Evolutionary conservation across 2,113 vertebrate genomes (phyloP), one percentile per base, ranked within the genome.

Genomic region (Dicentrarchus labrax): DNA sequence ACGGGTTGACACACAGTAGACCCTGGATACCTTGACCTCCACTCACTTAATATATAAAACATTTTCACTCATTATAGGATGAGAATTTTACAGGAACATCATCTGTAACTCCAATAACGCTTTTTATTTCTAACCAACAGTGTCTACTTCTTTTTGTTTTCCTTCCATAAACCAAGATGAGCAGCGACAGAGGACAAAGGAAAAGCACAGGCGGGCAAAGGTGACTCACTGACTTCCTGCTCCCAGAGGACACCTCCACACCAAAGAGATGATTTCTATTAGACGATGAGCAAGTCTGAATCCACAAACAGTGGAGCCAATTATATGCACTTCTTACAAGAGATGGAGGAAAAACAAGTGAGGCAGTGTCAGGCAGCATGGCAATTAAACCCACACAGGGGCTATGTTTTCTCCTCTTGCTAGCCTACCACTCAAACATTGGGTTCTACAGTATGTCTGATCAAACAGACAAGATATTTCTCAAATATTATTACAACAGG

Each of bases 321-420:
- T 94, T 94, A 93, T 74, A 81, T 88, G 72, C 76, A 84, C 85
- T 83, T 91, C 92, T 88, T 89, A 82, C 75, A 80, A 82, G 84
- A 88, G 88, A 89, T 82, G 73, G 78, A 88, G 73, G 84, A 80
- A 86, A 88, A 88, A 86, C 83, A 92, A 90, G 88, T 74, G 80
- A 85, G 70, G 83, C 85, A 82, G 89, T 81, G 86, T 86, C 88
- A 88, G 88, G 83, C 70, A 86, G 85, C 73, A 70, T 85, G 82
- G 86, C 89, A 91, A 93, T 94, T 94, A 94, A 94, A 92, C 89
- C 87, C 89, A 91, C 83, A 89, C 88, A 70, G 89, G 86, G 78
- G 66, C 79, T 78, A 69, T 88, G 80, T 80, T 88, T 85, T 87
- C 87, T 90, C 87, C 73, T 70, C 71, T 41, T 43, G 67, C 77